These are phyloP conservation scores for Botia kubotai DNA, from an alignment of 2,797 vertebrate genomes.

Conservation along the genomic window DNA sequence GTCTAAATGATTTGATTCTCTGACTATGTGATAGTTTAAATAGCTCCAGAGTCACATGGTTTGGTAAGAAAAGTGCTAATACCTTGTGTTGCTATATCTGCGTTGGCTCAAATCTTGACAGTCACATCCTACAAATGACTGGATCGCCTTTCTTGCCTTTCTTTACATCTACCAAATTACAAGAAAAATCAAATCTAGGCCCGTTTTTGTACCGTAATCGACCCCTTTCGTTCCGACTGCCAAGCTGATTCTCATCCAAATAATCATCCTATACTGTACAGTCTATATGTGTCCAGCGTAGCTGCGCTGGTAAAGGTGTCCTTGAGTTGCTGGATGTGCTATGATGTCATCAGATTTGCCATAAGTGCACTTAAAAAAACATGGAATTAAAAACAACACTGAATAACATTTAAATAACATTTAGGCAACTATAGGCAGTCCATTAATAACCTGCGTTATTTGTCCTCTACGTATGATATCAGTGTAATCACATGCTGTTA, in stretches of 20 bases:
- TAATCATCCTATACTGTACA: not conserved
- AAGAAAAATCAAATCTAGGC: conserved; percentile 15
- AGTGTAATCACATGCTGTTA: not conserved
- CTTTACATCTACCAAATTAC: conserved; percentile 2
- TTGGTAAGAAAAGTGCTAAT: conserved; percentile 1
- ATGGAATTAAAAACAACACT: no score
- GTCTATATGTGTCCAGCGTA: not conserved
- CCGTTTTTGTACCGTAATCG: conserved; percentile 17
- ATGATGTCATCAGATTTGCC: not conserved
- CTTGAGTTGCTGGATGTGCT: conserved; percentile 21
- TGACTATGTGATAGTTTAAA: not conserved
- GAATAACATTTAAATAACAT: no score
- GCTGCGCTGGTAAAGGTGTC: conserved; percentile 21
- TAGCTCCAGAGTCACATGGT: not conserved
- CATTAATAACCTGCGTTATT: not conserved
- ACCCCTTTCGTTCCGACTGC: conserved; percentile 1
- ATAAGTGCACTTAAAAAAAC: conserved; percentile 30
- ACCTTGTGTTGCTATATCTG: not conserved
- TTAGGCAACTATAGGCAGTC: not conserved
- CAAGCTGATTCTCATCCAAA: conserved; percentile 9
- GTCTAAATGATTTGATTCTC: not conserved
- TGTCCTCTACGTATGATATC: not conserved
- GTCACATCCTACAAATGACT: conserved; percentile 2
- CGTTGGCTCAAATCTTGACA: not conserved
- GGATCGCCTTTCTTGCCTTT: not conserved